Base-by-base conservation (phyloP, 1,140 invertebrate genomes). In the Trachymyrmex cornetzi region DNA sequence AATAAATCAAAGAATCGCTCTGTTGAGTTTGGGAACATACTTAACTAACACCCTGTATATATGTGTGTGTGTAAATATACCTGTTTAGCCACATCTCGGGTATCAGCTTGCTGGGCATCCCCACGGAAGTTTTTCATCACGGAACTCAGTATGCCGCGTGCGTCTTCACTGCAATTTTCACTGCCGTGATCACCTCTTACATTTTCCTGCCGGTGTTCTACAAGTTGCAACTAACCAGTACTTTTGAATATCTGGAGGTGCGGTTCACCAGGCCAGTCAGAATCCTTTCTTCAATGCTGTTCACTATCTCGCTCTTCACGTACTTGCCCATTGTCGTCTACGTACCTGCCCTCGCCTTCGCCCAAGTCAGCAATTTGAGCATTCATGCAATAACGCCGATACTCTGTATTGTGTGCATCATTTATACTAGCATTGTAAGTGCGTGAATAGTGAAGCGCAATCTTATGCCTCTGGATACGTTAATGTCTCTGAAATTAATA, bases 181-280 rank as follows among this genome's bases (percentile, higher is more conserved):
- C 97, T 14, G 96, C 96, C 63, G 92, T 96, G 11, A 92, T 96
- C 0, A 96, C 97, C 6, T 96, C 96, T 38, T 96, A 95, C 92
- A 89, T 97, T 22, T 97, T 96, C 90, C 94, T 98, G 88, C 96
- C 97, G 75, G 97, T 98, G 0, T 98, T 98, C 92, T 98, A 97
- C 94, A 96, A 96, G 63, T 95, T 98, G 1, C 96, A 97, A 91
- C 91, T 97, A 2, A 97, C 97, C 24, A 98, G 97, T 77, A 96
- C 96, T 71, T 98, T 98, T 93, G 97, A 98, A 96, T 98, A 98
- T 93, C 94, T 98, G 53, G 96, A 97, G 79, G 82, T 96, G 7
- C 94, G 97, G 48, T 98, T 97, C 92, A 94, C 96, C 72, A 95
- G 95, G 75, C 92, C 95, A 0, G 96, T 97, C 4, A 94, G 97